These are phyloP conservation scores for Druon quercuslanigerum DNA, from an alignment of 1,140 invertebrate species.

Conservation along the genomic window DNA sequence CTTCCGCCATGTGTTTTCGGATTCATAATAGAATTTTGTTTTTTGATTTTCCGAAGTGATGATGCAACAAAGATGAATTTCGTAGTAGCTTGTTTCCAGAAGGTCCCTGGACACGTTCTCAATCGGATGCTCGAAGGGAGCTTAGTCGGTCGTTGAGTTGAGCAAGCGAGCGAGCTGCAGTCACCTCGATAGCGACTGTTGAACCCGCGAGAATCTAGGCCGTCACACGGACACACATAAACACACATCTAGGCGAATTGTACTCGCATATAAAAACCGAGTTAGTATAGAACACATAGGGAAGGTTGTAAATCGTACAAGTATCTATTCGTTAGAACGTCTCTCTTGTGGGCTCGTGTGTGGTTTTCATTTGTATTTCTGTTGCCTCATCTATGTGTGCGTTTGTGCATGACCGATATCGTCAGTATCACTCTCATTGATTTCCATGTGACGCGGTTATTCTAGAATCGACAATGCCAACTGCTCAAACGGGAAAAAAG, in stretches of 20 bases:
- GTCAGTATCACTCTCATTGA: conserved; percentile 50
- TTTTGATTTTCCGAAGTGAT: neutral
- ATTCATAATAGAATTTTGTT: neutral
- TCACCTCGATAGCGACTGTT: conserved; percentile 76
- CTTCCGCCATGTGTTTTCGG: neutral
- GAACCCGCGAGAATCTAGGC: conserved; percentile 75
- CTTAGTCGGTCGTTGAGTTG: conserved; percentile 68
- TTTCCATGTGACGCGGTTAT: conserved; percentile 44
- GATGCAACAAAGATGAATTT: neutral
- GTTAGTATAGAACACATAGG: conserved; percentile 30
- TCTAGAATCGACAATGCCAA: conserved; percentile 46
- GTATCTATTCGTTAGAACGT: conserved; percentile 42
- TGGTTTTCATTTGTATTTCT: neutral
- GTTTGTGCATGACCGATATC: conserved; percentile 40
- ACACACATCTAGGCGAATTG: neutral
- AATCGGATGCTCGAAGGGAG: conserved; percentile 51
- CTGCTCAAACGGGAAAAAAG: conserved; percentile 4
- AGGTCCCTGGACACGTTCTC: conserved; percentile 21
- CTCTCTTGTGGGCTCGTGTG: neutral
- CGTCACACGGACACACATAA: conserved; percentile 56
- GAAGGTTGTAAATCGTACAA: conserved; percentile 10
- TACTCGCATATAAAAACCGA: conserved; percentile 41
- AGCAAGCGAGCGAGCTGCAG: conserved; percentile 69
- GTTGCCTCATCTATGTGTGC: conserved; percentile 19
- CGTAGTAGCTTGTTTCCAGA: conserved; percentile 5